A percentile compares a stretch with the other conserved stretches of the same genome.
Conservation (phyloP, 2,797 vertebrate genomes). For the Hafferia zeledoni region DNA sequence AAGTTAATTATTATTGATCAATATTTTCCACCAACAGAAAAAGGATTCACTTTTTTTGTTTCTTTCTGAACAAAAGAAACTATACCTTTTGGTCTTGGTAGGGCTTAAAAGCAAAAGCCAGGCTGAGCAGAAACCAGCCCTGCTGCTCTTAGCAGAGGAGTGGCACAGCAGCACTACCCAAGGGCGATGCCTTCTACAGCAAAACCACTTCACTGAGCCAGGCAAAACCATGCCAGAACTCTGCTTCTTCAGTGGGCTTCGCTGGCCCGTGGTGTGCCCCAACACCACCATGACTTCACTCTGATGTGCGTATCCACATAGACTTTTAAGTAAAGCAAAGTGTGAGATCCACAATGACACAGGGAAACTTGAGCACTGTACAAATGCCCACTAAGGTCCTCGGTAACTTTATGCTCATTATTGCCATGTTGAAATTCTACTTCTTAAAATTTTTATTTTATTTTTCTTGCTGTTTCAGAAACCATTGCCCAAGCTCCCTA, state of each 20-base stretch:
- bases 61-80: neutral
- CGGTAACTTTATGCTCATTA: neutral
- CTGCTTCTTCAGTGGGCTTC: accelerated
- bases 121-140: neutral
- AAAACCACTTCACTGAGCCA: neutral
- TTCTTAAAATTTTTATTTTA: accelerated
- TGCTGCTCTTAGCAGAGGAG: accelerated
- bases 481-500: neutral
- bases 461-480: neutral
- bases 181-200: accelerated
- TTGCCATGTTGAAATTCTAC: neutral
- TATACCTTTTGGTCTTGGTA: neutral
- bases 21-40: neutral
- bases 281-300: neutral
- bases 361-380: neutral
- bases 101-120: neutral
- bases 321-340: neutral
- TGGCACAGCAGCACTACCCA: neutral
- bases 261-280: accelerated
- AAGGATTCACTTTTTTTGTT: neutral
- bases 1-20: neutral
- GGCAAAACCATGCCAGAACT: accelerated
- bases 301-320: accelerated
- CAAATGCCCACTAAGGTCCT: neutral
- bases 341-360: accelerated